A percentile compares a stretch with the other conserved stretches of the same genome.
Evolutionary conservation across 2,888 invertebrate genomes (phyloP).

Genomic region (Tortrix viridana): DNA sequence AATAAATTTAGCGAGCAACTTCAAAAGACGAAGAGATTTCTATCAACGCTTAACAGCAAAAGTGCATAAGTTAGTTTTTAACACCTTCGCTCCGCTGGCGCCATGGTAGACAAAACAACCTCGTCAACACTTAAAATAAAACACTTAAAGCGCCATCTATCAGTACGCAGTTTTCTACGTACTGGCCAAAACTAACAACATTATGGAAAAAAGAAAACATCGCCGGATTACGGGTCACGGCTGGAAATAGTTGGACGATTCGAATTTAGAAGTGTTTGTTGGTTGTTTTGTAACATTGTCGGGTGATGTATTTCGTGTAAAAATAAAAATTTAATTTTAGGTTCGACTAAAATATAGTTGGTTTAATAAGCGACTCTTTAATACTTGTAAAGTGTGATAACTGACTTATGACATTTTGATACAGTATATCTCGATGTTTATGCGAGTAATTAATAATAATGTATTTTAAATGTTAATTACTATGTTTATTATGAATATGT

Average conservation of each 20-base stretch:
- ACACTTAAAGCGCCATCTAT: conserved; percentile 72
- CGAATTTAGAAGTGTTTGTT: conserved; percentile 1
- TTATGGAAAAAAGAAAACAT: conserved; percentile 59
- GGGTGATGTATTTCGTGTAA: background rate
- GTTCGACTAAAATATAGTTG: background rate
- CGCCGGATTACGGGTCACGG: conserved; percentile 46
- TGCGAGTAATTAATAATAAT: no score
- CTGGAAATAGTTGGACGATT: conserved; percentile 49
- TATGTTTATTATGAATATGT: no score
- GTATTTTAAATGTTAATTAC: no score
- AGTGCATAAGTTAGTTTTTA: conserved; percentile 48
- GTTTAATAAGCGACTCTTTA: no score
- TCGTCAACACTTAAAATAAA: conserved; percentile 67
- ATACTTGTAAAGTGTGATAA: no score
- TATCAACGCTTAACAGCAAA: conserved; percentile 43
- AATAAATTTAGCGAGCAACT: conserved; percentile 39
- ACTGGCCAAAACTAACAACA: conserved; percentile 61
- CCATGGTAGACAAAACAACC: conserved; percentile 68
- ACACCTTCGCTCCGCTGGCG: conserved; percentile 63
- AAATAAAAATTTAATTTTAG: background rate
- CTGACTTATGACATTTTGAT: no score
- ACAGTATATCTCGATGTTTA: no score
- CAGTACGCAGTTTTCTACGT: conserved; percentile 48
- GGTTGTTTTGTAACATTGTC: conserved; percentile 18
- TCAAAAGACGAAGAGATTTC: conserved; percentile 46